These are phyloP conservation scores for Bombus confusus DNA, from an alignment of 1,140 invertebrate species.

Conservation along the genomic window DNA sequence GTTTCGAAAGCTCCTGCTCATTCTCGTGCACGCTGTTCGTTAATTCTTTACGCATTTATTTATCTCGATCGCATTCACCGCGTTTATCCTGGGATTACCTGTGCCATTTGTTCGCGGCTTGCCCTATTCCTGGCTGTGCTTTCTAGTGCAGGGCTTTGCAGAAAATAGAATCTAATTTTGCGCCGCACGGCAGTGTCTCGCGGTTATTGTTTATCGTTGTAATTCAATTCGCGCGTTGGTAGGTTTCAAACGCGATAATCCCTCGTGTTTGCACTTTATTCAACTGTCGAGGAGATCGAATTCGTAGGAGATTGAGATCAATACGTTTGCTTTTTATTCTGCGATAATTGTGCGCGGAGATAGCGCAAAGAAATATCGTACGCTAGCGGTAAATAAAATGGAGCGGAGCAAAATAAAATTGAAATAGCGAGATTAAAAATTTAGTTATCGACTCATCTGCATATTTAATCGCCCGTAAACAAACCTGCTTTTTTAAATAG, in stretches of 20 bases:
- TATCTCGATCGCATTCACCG: slow-evolving; percentile 9
- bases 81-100: slow-evolving; percentile 16
- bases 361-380: too few species aligned
- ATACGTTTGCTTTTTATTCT: not conserved
- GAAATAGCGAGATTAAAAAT: too few species aligned
- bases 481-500: too few species aligned
- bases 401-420: too few species aligned
- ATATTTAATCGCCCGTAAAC: too few species aligned
- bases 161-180: not conserved
- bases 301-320: not conserved
- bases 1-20: slow-evolving; percentile 7
- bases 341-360: too few species aligned
- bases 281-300: not conserved
- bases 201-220: not conserved
- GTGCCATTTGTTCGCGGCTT: not conserved
- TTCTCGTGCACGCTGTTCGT: slow-evolving; percentile 3
- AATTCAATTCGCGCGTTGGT: slow-evolving; percentile 2
- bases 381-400: too few species aligned
- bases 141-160: not conserved
- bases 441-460: too few species aligned
- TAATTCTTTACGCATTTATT: slow-evolving; percentile 43
- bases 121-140: too few species aligned
- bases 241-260: not conserved
- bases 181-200: too few species aligned
- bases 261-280: not conserved